Evolutionary conservation across 2,113 vertebrate species (phyloP), one percentile per base, ranked within the genome.

Genomic region (Siniperca chuatsi): DNA sequence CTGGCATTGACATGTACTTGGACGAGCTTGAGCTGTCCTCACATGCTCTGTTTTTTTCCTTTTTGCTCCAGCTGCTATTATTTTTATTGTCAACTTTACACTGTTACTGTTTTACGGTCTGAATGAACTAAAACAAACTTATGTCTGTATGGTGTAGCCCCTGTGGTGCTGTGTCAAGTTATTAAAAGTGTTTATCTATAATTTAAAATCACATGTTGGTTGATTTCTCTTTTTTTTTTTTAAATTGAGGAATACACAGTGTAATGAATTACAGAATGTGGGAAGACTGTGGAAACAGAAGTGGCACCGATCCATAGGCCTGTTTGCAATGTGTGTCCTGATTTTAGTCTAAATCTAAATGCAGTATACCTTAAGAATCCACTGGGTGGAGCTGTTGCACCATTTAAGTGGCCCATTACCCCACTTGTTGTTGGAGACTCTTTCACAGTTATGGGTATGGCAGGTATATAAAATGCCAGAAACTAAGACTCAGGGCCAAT

Each of bases 171-270:
- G 55, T 87, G 81, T 87, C 77, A 81, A 79, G 18, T 74, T 62
- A 93, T 83, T 94, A 92, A 94, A 93, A 73, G 40, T 82, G 80
- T 86, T 86, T 61, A 65, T 74, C 20, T 71, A n/a, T 75, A 42
- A 85, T 58, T 85, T 79, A 46, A 80, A 80, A 46, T 60, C 21
- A 42, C 2, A 35, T 18, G 18, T 33, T 44, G 40, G 12, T 6
- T 7, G 6, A 8, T 61, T 54, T 7, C 0, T 76, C 7, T 70
- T 33, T 37, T 11, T 10, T 73, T 54, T 75, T 46, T 21, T 72
- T n/a, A 15, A 44, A 3, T 48, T 0, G 18, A 65, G 2, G 1
- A 67, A 42, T 40, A 50, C 1, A 37, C 5, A 9, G 23, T 23
- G 3, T 20, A 66, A 46, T 37, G 23, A 3, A 35, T 71, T 5